Evolutionary conservation across 2,888 invertebrate genomes (phyloP).

Genomic region (Oscheius sp.): DNA sequence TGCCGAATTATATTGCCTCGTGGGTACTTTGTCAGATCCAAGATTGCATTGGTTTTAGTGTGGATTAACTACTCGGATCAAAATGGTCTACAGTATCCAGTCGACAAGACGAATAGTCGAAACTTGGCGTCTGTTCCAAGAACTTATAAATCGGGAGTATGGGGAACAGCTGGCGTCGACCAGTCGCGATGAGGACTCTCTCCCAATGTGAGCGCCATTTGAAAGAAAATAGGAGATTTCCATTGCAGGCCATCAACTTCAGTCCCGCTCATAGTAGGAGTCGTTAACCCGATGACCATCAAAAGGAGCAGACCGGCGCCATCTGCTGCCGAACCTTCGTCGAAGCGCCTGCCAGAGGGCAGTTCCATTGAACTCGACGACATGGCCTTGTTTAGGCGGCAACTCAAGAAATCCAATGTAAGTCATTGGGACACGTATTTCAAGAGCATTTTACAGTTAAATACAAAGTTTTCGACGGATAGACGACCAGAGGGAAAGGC

Average conservation of each 20-base stretch:
- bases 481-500: too few species aligned
- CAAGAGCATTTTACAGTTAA: too few species aligned
- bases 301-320: too few species aligned
- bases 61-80: conserved; percentile 24
- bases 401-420: not conserved
- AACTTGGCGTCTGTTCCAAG: conserved; percentile 16
- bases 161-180: conserved; percentile 23
- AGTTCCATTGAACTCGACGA: not conserved
- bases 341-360: not conserved
- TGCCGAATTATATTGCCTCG: conserved; percentile 61
- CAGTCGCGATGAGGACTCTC: conserved; percentile 16
- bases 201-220: not conserved
- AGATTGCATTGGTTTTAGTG: conserved; percentile 11
- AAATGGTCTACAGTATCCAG: conserved; percentile 30
- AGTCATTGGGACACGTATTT: too few species aligned
- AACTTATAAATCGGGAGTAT: conserved; percentile 27
- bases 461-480: too few species aligned
- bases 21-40: conserved; percentile 24
- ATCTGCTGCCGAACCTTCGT: not conserved
- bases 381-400: not conserved
- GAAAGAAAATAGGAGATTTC: not conserved
- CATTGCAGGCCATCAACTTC: not conserved
- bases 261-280: not conserved
- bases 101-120: not conserved
- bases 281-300: too few species aligned